Evolutionary conservation across 92 coral and sea anemone species (phyloP).

Genomic region (Palythoa caribaeorum): DNA sequence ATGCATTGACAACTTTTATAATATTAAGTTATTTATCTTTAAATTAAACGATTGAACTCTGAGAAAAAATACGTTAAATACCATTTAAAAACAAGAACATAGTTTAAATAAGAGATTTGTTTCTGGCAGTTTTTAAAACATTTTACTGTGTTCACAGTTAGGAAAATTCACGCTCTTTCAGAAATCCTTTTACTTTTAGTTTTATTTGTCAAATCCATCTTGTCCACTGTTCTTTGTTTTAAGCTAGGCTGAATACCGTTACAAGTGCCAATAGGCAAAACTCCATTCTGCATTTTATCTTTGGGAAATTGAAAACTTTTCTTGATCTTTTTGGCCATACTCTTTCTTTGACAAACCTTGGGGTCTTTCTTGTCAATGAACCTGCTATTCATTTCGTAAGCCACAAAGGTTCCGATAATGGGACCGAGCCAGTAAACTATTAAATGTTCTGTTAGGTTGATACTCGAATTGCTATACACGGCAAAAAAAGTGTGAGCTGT

Average conservation of each 20-base stretch:
- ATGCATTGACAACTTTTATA: too few species aligned
- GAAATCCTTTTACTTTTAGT: neutral
- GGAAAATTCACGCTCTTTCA: constrained; percentile 9
- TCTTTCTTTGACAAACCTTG: constrained; percentile 38
- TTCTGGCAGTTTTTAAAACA: too few species aligned
- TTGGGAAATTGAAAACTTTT: constrained; percentile 30
- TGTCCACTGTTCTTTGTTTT: neutral
- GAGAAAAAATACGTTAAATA: too few species aligned
- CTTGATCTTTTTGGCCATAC: constrained; percentile 65
- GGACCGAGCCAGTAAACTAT: constrained; percentile 94
- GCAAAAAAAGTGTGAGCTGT: constrained; percentile 85
- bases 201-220: neutral
- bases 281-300: constrained; percentile 33
- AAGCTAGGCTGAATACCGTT: neutral
- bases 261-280: neutral
- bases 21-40: too few species aligned
- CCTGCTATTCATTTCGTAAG: constrained; percentile 65
- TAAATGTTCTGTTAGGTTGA: constrained; percentile 76
- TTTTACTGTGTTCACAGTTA: neutral
- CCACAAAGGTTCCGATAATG: constrained; percentile 75
- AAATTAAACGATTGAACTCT: too few species aligned
- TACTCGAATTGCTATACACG: constrained; percentile 64
- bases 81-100: too few species aligned
- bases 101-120: too few species aligned
- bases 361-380: constrained; percentile 46